Percentiles rank a stretch among this genome's conserved stretches.
Conservation (phyloP, 2,888 invertebrate species). For the Andrena camellia region DNA sequence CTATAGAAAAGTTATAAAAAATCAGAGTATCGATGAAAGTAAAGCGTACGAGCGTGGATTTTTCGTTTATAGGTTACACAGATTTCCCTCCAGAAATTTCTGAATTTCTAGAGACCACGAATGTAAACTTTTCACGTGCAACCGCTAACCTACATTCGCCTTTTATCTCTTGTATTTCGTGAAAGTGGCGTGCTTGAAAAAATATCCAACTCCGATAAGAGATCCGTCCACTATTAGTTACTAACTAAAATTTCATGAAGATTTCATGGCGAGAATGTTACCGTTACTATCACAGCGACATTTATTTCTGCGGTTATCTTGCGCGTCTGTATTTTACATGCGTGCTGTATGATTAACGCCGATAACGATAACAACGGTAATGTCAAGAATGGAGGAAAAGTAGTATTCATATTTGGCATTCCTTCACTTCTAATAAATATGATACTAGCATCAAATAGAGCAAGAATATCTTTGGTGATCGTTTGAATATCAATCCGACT, state of each 20-base stretch:
- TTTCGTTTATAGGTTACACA: conserved; percentile 7
- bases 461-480: too few species aligned
- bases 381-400: conserved; percentile 21
- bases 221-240: conserved; percentile 4
- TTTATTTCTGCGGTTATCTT: conserved; percentile 7
- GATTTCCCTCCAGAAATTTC: conserved; percentile 9
- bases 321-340: not conserved
- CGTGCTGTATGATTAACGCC: not conserved
- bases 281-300: conserved; percentile 9
- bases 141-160: conserved; percentile 55
- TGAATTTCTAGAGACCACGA: conserved; percentile 19
- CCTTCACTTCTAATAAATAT: not conserved
- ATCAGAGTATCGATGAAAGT: not conserved
- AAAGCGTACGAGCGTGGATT: not conserved
- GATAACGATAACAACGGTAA: conserved; percentile 25
- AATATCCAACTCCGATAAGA: conserved; percentile 36
- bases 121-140: conserved; percentile 45
- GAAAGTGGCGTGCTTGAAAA: conserved; percentile 34
- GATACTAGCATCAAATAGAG: not conserved
- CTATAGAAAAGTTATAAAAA: not conserved
- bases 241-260: conserved; percentile 30
- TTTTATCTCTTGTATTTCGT: conserved; percentile 48
- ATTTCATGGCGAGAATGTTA: not conserved
- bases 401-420: not conserved
- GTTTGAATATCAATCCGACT: too few species aligned